Percentiles rank a stretch among this genome's conserved stretches.
These are phyloP conservation scores for Coelinius sp. DNA, from an alignment of 2,888 invertebrate genomes.

Conservation along the genomic window DNA sequence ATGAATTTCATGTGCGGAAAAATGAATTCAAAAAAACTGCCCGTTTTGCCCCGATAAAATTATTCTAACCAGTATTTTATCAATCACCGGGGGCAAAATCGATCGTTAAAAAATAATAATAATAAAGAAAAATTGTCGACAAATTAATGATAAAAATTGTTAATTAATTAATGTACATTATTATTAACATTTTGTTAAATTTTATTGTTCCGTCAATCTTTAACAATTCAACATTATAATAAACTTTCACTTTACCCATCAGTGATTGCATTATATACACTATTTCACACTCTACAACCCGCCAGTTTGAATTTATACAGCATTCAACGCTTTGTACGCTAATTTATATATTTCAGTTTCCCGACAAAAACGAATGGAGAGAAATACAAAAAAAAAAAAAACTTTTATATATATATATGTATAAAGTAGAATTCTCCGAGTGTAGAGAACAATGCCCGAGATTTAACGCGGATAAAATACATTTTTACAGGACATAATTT, in stretches of 20 bases:
- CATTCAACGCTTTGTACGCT: conserved; percentile 27
- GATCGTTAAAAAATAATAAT: too few species aligned
- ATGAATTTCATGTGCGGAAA: too few species aligned
- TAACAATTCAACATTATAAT: conserved; percentile 25
- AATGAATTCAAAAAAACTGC: neutral
- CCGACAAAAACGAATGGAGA: neutral
- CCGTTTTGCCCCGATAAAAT: neutral
- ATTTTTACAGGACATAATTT: conserved; percentile 66
- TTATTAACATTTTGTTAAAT: neutral
- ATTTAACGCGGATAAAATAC: conserved; percentile 68
- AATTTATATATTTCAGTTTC: conserved; percentile 30
- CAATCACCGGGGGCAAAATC: too few species aligned
- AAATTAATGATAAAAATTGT: neutral
- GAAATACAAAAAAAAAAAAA: neutral
- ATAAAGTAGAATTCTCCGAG: conserved; percentile 26
- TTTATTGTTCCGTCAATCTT: neutral
- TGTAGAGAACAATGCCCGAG: conserved; percentile 65
- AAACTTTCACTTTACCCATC: conserved; percentile 27
- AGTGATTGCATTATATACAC: conserved; percentile 23
- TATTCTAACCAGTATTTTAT: too few species aligned
- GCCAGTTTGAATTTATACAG: conserved; percentile 24
- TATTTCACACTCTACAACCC: conserved; percentile 19
- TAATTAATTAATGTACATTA: neutral
- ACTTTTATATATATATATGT: neutral
- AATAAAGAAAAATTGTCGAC: neutral